Base-by-base conservation (phyloP, 2,797 vertebrate genomes). In the Sternarchorhynchus goeldii region DNA sequence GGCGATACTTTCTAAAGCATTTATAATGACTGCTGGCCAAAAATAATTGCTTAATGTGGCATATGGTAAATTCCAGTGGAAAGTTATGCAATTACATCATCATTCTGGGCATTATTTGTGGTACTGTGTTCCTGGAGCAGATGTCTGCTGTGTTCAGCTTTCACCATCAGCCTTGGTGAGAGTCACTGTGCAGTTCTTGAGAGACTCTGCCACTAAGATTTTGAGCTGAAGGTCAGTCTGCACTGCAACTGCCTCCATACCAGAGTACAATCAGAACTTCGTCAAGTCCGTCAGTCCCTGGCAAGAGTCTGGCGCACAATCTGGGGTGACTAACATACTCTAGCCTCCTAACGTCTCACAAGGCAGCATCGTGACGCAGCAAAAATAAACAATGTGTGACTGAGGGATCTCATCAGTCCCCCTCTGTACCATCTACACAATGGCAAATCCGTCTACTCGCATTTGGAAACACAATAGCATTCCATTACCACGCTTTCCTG, bases 401-500 rank as follows among this genome's bases (percentile, higher is more conserved):
- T 45, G 79, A 72, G 36, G 16, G 4, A 41, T 50, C 75, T 56
- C n/a, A 76, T 77, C 73, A 81, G 31, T 57, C 18, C 25, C 6
- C 3, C 66, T 25, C 65, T 66, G 78, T 67, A 60, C 76, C 39
- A 66, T 55, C 18, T 53, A 56, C 63, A 75, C 21, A 14, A 83
- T 5, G 64, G 68, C 34, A 50, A 21, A 45, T 32, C 72, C 41
- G 76, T 81, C 76, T 81, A 76, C 76, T 64, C 73, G 68, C 10
- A 1, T 64, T 55, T 64, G 75, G 71, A 81, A 81, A 79, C 79
- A 58, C 63, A 84, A 73, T 77, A 78, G 64, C 64, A 62, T 73
- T 67, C 56, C 76, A 76, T 81, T 81, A 78, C 53, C 76, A 76
- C 36, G 29, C 63, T 76, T 21, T 36, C 31, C 36, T 56, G 71